phyloP scores from a whole-genome alignment of 2,888 invertebrate species.

The Panopea generosa region DNA sequence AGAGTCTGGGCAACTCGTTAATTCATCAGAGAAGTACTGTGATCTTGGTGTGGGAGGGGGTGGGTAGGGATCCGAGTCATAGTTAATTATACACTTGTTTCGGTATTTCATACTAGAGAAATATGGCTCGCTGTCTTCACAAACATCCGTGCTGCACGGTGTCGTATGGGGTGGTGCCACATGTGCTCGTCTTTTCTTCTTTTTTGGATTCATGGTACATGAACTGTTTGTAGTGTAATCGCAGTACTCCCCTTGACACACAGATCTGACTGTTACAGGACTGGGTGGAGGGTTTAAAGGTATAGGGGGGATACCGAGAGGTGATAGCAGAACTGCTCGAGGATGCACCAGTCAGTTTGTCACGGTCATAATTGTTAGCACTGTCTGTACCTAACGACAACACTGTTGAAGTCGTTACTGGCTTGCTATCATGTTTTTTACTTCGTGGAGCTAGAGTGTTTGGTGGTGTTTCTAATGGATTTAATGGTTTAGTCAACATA shows the following conservation, averaged over 20 bases:
- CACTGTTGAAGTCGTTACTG: conserved; percentile 62
- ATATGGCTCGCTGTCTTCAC: conserved; percentile 88
- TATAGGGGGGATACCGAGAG: conserved; percentile 89
- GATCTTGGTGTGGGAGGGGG: conserved; percentile 92
- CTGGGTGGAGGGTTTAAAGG: conserved; percentile 95
- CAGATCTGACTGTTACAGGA: conserved; percentile 89
- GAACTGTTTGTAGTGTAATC: conserved; percentile 81
- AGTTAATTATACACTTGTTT: conserved; percentile 84
- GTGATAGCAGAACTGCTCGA: conserved; percentile 89
- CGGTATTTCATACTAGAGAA: conserved; percentile 68
- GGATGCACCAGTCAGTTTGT: conserved; percentile 90
- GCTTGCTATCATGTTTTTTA: conserved; percentile 72
- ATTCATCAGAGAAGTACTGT: conserved; percentile 90
- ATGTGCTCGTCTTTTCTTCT: conserved; percentile 88
- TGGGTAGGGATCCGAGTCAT: conserved; percentile 90
- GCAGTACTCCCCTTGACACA: conserved; percentile 77
- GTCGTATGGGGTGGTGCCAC: conserved; percentile 95
- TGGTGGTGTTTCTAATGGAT: conserved; percentile 71
- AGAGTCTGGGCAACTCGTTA: conserved; percentile 87
- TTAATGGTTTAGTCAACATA: conserved; percentile 78
- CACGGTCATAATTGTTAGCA: conserved; percentile 86
- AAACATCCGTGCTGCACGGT: conserved; percentile 97
- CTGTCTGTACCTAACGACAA: conserved; percentile 76
- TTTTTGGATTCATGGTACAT: conserved; percentile 86
- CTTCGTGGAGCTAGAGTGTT: conserved; percentile 73